Conservation (phyloP, 2,797 vertebrate genomes). For the Coluber constrictor region DNA sequence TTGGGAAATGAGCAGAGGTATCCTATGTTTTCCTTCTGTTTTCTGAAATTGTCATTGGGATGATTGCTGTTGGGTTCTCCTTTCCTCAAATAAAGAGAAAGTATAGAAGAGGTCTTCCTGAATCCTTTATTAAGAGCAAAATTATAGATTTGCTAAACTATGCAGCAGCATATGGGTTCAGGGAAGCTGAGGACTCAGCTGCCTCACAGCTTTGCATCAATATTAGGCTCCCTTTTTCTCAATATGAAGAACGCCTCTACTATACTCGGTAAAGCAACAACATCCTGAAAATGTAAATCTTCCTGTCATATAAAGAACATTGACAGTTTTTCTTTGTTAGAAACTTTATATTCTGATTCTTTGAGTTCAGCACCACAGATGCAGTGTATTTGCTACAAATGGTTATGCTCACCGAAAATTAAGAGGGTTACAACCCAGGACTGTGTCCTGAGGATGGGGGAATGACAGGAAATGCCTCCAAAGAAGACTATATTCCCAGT, state of each 20-base stretch:
- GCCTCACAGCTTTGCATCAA: background rate
- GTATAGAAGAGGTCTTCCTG: background rate
- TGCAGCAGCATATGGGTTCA: background rate
- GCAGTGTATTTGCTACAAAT: background rate
- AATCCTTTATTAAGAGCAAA: slow-evolving; percentile 4
- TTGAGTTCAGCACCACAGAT: background rate
- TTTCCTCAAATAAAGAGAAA: background rate
- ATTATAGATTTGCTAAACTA: background rate
- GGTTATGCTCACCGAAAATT: background rate
- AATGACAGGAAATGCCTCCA: background rate
- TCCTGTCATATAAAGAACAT: background rate
- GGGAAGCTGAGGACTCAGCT: background rate
- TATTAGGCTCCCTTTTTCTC: background rate
- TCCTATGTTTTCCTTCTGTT: background rate
- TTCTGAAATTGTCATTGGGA: background rate
- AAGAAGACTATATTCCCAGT: background rate
- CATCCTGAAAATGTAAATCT: background rate
- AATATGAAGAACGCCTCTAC: background rate
- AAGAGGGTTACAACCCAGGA: background rate
- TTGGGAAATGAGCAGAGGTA: background rate
- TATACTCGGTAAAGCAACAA: background rate
- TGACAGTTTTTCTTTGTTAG: background rate
- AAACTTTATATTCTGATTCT: background rate
- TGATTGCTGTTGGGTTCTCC: background rate
- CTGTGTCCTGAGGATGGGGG: background rate